phyloP scores from a whole-genome alignment of 2,888 invertebrate species.

The Mesochorus sp. region DNA sequence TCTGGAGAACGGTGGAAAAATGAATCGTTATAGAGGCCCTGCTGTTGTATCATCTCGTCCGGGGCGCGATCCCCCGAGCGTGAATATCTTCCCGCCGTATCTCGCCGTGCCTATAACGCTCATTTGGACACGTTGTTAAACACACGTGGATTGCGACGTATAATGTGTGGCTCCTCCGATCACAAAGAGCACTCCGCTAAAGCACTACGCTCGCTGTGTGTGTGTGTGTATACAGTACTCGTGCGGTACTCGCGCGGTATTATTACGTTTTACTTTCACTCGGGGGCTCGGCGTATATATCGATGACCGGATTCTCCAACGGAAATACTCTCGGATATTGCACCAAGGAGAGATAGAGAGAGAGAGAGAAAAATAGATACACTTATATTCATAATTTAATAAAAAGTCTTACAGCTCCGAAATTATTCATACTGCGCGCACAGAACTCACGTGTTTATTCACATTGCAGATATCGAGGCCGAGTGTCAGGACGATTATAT shows the following conservation, averaged over 20 bases:
- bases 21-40: constrained; percentile 69
- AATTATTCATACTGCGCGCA: too few relatives aligned
- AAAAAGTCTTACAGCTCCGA: too few relatives aligned
- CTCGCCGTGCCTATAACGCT: constrained; percentile 73
- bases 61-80: constrained; percentile 71
- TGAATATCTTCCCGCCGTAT: constrained; percentile 78
- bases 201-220: constrained; percentile 13
- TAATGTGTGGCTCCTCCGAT: constrained; percentile 55
- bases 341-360: too few relatives aligned
- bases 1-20: constrained; percentile 57
- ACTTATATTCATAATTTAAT: too few relatives aligned
- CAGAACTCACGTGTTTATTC: too few relatives aligned
- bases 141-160: constrained; percentile 65
- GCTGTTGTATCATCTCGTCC: constrained; percentile 77
- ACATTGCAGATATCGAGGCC: constrained; percentile 92
- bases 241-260: neutral
- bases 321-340: constrained; percentile 61
- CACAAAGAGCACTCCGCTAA: constrained; percentile 54
- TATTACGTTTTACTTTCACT: constrained; percentile 74
- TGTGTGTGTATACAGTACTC: constrained; percentile 5
- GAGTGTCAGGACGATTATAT: constrained; percentile 98
- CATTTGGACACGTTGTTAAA: constrained; percentile 69
- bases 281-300: constrained; percentile 64
- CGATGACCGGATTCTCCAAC: constrained; percentile 75
- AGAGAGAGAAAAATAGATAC: too few relatives aligned